These are phyloP conservation scores for Threskiornis aethiopicus DNA, from an alignment of 2,797 vertebrate genomes.

Conservation along the genomic window DNA sequence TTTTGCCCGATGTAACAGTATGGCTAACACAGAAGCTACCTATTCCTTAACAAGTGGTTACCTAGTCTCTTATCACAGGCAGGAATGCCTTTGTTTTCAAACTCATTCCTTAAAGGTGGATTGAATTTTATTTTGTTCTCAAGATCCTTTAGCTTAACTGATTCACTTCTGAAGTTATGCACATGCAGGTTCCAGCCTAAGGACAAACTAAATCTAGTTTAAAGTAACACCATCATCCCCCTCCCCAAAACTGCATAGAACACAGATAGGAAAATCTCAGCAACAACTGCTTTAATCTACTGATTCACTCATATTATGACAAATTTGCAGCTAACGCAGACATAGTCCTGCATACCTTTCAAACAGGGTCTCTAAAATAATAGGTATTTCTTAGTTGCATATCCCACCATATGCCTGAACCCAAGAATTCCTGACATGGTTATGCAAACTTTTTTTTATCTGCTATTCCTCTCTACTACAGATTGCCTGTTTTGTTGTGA, in stretches of 20 bases:
- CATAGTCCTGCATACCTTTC: neutral
- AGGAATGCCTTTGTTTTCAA: neutral
- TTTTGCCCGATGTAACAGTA: neutral
- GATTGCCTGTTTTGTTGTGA: neutral
- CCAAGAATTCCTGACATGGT: neutral
- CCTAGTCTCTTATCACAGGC: neutral
- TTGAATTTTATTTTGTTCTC: neutral
- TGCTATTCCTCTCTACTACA: neutral
- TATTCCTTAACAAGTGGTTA: neutral
- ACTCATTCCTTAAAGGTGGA: neutral
- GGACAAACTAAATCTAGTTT: neutral
- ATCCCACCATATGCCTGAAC: neutral
- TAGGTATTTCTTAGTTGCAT: neutral
- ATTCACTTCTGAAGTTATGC: neutral
- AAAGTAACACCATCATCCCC: neutral
- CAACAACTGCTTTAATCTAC: neutral
- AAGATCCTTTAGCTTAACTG: neutral
- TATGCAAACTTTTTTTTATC: neutral
- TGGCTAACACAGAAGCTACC: neutral
- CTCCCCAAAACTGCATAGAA: neutral
- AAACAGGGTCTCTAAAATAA: neutral
- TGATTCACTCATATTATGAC: neutral
- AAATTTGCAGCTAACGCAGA: neutral
- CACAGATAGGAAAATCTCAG: neutral
- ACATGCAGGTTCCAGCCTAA: neutral